Evolutionary conservation across 2,113 vertebrate species (phyloP).

Genomic region (Macrotis lagotis): DNA sequence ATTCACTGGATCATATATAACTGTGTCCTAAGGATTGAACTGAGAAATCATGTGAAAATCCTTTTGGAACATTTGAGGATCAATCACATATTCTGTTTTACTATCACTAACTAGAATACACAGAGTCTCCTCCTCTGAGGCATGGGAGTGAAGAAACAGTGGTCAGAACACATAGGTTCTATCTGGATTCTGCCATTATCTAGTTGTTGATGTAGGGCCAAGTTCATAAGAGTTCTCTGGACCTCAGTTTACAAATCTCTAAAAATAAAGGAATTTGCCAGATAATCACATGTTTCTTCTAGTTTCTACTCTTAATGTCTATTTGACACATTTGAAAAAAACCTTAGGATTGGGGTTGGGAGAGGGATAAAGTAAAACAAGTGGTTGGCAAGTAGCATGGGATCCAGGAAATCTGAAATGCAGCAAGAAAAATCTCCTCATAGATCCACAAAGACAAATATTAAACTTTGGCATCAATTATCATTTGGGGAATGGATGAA

Average conservation of each 20-base stretch:
- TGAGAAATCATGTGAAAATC: neutral
- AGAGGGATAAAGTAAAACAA: constrained; percentile 5
- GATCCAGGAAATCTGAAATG: constrained; percentile 51
- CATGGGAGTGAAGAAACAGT: neutral
- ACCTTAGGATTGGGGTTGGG: neutral
- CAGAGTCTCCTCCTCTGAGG: neutral
- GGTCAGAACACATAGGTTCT: neutral
- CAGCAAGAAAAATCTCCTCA: constrained; percentile 61
- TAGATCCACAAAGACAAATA: constrained; percentile 55
- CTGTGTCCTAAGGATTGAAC: neutral
- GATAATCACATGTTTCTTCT: neutral
- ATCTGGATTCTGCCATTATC: neutral
- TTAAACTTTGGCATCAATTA: too few relatives aligned
- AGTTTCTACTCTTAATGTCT: neutral
- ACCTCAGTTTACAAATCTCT: neutral
- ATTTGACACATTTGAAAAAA: constrained; percentile 48
- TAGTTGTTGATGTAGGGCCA: neutral
- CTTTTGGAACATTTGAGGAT: neutral
- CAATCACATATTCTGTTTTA: neutral
- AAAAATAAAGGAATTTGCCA: neutral
- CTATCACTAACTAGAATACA: neutral
- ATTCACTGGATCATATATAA: neutral
- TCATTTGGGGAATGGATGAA: too few relatives aligned
- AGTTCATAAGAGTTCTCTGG: neutral
- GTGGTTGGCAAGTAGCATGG: constrained; percentile 26